These are phyloP conservation scores for Numenius arquata DNA, from an alignment of 2,113 vertebrate species.

Conservation along the genomic window DNA sequence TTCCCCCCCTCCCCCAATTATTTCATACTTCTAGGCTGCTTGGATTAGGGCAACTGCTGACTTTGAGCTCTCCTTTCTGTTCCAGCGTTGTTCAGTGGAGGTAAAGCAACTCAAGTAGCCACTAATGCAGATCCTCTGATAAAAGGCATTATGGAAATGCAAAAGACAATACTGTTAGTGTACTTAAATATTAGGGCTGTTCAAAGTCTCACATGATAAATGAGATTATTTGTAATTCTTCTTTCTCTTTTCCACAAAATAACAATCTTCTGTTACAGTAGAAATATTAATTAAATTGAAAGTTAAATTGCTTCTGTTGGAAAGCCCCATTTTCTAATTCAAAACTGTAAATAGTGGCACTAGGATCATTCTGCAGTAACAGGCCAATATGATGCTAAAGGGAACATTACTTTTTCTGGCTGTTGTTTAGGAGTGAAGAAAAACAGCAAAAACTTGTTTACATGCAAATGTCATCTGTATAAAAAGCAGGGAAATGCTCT, in stretches of 20 bases:
- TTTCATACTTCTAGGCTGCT: not conserved
- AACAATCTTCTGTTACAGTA: not conserved
- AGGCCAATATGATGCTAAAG: not conserved
- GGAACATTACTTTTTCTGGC: not conserved
- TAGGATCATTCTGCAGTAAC: not conserved
- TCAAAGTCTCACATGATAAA: not conserved
- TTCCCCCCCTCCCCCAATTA: not conserved
- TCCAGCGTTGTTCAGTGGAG: not conserved
- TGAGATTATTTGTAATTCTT: not conserved
- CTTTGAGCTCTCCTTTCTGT: not conserved
- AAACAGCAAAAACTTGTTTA: conserved; percentile 26
- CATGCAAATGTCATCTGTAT: conserved; percentile 7
- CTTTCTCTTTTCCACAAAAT: not conserved
- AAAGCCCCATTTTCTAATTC: not conserved
- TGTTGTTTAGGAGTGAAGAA: not conserved
- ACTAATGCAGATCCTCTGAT: not conserved
- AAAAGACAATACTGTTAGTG: not conserved
- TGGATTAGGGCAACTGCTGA: not conserved
- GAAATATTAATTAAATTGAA: not conserved
- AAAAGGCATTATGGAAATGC: not conserved
- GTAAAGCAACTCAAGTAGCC: not conserved
- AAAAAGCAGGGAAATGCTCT: conserved; percentile 35
- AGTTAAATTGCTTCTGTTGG: not conserved
- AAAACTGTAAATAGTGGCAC: not conserved
- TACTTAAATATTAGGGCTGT: not conserved